Percentiles rank a stretch among this genome's conserved stretches.
These are phyloP conservation scores for Heliconius himera DNA, from an alignment of 1,140 invertebrate genomes.

Conservation along the genomic window DNA sequence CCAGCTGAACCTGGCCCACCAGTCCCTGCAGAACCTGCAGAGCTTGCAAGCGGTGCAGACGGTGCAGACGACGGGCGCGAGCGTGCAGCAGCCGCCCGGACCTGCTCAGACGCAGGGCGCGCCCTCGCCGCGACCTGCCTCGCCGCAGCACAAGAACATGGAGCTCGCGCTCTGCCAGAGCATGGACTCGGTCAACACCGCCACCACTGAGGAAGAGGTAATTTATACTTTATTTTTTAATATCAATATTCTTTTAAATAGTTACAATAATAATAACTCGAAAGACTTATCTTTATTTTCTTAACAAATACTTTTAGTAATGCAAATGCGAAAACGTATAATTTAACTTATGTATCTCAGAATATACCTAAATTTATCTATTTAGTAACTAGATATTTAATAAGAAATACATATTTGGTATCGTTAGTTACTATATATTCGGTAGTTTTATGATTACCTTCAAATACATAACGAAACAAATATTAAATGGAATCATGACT, in stretches of 20 bases:
- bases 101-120: conserved; percentile 54
- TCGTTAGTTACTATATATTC: too few species aligned
- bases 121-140: conserved; percentile 66
- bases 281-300: too few species aligned
- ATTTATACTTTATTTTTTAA: not conserved
- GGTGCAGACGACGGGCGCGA: conserved; percentile 49
- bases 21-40: conserved; percentile 73
- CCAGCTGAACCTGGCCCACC: conserved; percentile 74
- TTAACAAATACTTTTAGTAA: too few species aligned
- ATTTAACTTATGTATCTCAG: too few species aligned
- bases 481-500: too few species aligned
- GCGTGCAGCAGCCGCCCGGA: conserved; percentile 60
- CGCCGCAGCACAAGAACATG: conserved; percentile 77
- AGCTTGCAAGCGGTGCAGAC: conserved; percentile 50
- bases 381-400: too few species aligned
- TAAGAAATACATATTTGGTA: too few species aligned
- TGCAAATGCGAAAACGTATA: too few species aligned
- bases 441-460: too few species aligned
- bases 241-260: not conserved
- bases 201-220: conserved; percentile 95
- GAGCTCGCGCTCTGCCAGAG: conserved; percentile 87
- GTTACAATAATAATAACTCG: not conserved
- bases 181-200: conserved; percentile 96
- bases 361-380: too few species aligned
- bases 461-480: too few species aligned